These are phyloP conservation scores for Phyllopteryx taeniolatus DNA, from an alignment of 2,113 vertebrate genomes.

Conservation along the genomic window DNA sequence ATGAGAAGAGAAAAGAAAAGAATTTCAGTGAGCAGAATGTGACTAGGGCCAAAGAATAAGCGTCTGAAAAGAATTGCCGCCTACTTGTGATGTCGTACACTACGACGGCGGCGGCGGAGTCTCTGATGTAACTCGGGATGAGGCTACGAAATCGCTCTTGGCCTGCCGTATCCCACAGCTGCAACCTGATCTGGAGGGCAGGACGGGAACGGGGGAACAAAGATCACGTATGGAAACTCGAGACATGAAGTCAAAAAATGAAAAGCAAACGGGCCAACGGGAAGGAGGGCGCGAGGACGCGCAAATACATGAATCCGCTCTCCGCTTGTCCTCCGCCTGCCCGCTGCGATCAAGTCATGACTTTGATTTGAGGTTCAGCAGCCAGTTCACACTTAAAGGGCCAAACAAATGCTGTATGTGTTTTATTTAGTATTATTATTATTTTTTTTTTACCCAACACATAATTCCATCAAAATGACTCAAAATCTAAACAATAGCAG, in stretches of 20 bases:
- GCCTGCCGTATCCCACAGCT: slow-evolving; percentile 98
- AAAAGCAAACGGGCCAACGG: slow-evolving; percentile 25
- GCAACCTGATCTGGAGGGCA: slow-evolving; percentile 89
- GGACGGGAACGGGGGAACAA: slow-evolving; percentile 44
- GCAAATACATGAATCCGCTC: slow-evolving; percentile 45
- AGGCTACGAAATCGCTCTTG: slow-evolving; percentile 99
- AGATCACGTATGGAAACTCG: slow-evolving; percentile 52
- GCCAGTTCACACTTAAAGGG: slow-evolving; percentile 3
- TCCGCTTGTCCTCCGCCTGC: slow-evolving; percentile 56
- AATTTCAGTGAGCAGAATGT: not conserved
- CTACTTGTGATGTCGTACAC: slow-evolving; percentile 99
- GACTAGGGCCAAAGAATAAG: not conserved
- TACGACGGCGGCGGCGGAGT: slow-evolving; percentile 96
- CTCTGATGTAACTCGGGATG: slow-evolving; percentile 99
- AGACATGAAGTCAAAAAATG: slow-evolving; percentile 55
- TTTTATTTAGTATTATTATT: no score
- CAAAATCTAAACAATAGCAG: not conserved
- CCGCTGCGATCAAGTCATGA: slow-evolving; percentile 61
- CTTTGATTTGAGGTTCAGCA: slow-evolving; percentile 40
- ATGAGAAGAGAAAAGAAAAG: not conserved
- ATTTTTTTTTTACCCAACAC: not conserved
- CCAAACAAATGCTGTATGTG: not conserved
- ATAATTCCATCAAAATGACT: not conserved
- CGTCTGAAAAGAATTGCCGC: slow-evolving; percentile 60
- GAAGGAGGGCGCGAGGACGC: slow-evolving; percentile 20